Evolutionary conservation across 2,113 vertebrate genomes (phyloP).

Genomic region (Orcinus orca): DNA sequence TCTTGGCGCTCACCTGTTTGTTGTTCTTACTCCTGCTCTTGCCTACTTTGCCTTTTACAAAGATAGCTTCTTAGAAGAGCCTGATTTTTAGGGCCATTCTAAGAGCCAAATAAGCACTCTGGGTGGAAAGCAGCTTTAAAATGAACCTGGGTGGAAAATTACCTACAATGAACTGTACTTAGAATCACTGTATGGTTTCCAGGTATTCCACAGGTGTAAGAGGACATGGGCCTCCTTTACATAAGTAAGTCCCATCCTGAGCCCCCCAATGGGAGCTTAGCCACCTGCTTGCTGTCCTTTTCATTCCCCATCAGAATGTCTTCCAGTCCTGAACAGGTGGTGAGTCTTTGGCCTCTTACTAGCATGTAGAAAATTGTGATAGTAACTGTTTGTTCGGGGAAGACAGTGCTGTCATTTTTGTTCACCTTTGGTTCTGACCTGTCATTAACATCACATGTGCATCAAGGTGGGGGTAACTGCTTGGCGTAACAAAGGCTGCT

Average conservation of each 20-base stretch:
- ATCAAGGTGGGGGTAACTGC: background rate
- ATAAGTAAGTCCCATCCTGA: background rate
- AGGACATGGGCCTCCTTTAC: background rate
- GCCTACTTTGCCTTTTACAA: background rate
- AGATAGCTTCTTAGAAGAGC: background rate
- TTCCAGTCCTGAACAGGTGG: background rate
- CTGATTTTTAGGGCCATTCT: conserved; percentile 10
- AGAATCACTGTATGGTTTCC: background rate
- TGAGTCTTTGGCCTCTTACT: background rate
- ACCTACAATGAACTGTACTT: background rate
- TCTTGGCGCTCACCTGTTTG: background rate
- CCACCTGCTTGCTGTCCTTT: background rate
- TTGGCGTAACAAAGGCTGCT: background rate
- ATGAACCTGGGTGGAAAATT: conserved; percentile 42
- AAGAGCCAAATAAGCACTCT: conserved; percentile 16
- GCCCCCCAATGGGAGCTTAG: background rate
- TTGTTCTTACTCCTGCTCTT: background rate
- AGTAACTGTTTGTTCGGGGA: background rate
- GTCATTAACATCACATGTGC: background rate
- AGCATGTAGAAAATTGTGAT: conserved; percentile 17
- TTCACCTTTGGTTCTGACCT: conserved; percentile 32
- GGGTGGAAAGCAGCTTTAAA: conserved; percentile 38
- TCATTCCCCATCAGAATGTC: background rate
- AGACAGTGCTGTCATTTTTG: background rate
- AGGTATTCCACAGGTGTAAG: background rate